These are phyloP conservation scores for Syrmaticus mikado DNA, from an alignment of 2,113 vertebrate species.

Conservation along the genomic window DNA sequence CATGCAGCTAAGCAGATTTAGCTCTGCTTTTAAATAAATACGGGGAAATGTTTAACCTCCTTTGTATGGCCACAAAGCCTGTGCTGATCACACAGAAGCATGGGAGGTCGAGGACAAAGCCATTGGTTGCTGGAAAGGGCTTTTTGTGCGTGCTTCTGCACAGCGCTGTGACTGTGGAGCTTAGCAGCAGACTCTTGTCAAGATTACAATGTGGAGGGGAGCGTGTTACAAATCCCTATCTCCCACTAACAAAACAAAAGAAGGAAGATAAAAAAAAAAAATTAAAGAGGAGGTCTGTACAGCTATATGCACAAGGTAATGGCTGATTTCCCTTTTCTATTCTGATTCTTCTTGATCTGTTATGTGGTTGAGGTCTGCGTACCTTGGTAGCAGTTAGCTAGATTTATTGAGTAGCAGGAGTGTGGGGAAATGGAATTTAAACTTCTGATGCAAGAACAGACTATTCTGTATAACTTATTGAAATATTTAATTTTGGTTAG, in stretches of 20 bases:
- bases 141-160: constrained; percentile 57
- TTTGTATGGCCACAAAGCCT: constrained; percentile 91
- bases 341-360: background rate
- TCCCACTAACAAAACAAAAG: constrained; percentile 24
- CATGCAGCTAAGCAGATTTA: constrained; percentile 68
- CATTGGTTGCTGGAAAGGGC: constrained; percentile 57
- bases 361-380: background rate
- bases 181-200: constrained; percentile 64
- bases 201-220: constrained; percentile 62
- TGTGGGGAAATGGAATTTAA: background rate
- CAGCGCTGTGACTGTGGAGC: constrained; percentile 37
- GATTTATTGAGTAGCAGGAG: background rate
- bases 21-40: constrained; percentile 80
- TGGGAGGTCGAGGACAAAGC: constrained; percentile 69
- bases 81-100: constrained; percentile 86
- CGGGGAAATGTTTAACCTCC: constrained; percentile 89
- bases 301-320: constrained; percentile 68
- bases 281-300: background rate
- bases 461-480: background rate
- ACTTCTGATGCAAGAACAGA: background rate
- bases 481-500: background rate
- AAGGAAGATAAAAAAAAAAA: background rate
- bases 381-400: background rate
- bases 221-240: constrained; percentile 20
- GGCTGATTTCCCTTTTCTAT: background rate